These are phyloP conservation scores for Alentia gelatinosa DNA, from an alignment of 2,888 invertebrate species.

Conservation along the genomic window DNA sequence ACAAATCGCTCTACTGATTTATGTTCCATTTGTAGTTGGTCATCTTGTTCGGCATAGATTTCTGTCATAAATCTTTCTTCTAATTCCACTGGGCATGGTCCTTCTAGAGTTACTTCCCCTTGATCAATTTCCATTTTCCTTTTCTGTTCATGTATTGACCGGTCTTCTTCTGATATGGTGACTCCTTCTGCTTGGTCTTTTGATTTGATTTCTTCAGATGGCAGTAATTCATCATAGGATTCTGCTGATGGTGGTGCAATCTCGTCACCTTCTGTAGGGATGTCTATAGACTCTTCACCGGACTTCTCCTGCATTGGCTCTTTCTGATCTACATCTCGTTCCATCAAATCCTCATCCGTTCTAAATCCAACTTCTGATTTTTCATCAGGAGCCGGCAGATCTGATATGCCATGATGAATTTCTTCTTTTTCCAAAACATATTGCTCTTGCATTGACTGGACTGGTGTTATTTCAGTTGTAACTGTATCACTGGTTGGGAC, in stretches of 20 bases:
- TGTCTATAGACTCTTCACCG: not conserved
- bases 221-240: not conserved
- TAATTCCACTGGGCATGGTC: not conserved
- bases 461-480: no score
- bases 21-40: no score
- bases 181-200: not conserved
- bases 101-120: not conserved
- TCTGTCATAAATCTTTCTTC: not conserved
- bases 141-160: not conserved
- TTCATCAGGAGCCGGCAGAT: no score
- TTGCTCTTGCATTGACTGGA: no score
- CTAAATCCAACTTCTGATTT: no score
- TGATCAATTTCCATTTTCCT: not conserved
- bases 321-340: no score
- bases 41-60: not conserved
- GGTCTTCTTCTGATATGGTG: not conserved
- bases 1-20: no score
- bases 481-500: no score
- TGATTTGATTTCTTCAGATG: not conserved
- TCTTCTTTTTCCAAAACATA: no score
- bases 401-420: no score
- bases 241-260: not conserved
- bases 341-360: no score
- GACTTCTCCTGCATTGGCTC: not conserved
- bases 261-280: no score